Percentiles rank a stretch among this genome's conserved stretches.
phyloP scores from a whole-genome alignment of 1,140 invertebrate genomes.

The Drosophila lini region DNA sequence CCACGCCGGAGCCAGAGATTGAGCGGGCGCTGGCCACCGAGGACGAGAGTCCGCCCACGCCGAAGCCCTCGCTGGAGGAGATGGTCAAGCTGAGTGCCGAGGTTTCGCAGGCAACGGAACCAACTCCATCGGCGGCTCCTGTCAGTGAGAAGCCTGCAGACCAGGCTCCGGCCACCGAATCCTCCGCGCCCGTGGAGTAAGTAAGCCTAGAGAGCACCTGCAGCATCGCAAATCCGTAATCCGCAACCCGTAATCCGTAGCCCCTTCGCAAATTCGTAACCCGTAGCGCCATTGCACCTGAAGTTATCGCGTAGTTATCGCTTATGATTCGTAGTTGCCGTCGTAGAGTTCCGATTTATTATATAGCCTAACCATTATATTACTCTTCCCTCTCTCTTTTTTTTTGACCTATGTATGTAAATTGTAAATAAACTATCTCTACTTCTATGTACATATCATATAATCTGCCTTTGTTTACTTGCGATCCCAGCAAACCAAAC shows the following conservation, averaged over 20 bases:
- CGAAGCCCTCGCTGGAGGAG: slow-evolving; percentile 76
- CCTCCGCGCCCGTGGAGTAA: slow-evolving; percentile 56
- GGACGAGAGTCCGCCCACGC: slow-evolving; percentile 74
- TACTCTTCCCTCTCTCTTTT: slow-evolving; percentile 26
- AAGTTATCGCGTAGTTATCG: slow-evolving; percentile 49
- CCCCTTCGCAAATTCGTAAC: slow-evolving; percentile 18
- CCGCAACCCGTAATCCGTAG: slow-evolving; percentile 26
- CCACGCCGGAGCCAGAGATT: slow-evolving; percentile 81
- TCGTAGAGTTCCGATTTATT: slow-evolving; percentile 41
- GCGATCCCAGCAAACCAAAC: slow-evolving; percentile 48
- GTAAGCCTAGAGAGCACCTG: slow-evolving; percentile 54
- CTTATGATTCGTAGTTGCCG: slow-evolving; percentile 44
- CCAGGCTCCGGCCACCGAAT: slow-evolving; percentile 7
- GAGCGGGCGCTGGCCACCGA: slow-evolving; percentile 71
- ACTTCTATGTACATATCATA: slow-evolving; percentile 77
- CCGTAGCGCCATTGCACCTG: slow-evolving; percentile 47
- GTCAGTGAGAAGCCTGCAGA: background rate
- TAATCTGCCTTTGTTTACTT: slow-evolving; percentile 66
- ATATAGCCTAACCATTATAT: slow-evolving; percentile 43
- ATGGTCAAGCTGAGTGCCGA: slow-evolving; percentile 63
- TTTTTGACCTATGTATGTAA: slow-evolving; percentile 58
- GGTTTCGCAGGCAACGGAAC: slow-evolving; percentile 5
- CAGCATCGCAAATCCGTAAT: slow-evolving; percentile 29
- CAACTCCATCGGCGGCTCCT: slow-evolving; percentile 11
- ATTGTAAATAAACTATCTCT: slow-evolving; percentile 75